A percentile compares a stretch with the other conserved stretches of the same genome.
Conservation (phyloP, 2,797 vertebrate species). For the Nannoperca obscura region DNA sequence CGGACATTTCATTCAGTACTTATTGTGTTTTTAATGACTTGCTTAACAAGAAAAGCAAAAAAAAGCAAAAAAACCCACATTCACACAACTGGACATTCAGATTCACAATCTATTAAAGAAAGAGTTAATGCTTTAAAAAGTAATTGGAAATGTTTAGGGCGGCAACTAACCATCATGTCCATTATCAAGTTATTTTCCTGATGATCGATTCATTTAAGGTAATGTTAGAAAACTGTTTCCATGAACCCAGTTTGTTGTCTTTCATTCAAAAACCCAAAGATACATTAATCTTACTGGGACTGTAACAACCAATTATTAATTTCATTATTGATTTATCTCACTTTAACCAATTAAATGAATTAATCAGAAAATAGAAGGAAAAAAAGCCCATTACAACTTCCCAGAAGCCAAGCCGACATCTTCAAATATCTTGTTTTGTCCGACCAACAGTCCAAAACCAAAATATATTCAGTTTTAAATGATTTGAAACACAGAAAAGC, state of each 20-base stretch:
- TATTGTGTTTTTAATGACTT: not conserved
- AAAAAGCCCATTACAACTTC: not conserved
- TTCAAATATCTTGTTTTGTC: no score
- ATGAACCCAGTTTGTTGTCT: not conserved
- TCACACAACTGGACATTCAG: not conserved
- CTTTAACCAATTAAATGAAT: rapidly evolving
- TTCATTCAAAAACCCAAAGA: not conserved
- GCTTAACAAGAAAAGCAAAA: not conserved
- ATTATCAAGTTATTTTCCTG: not conserved
- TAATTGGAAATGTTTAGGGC: not conserved
- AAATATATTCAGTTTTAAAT: not conserved
- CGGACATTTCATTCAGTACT: not conserved
- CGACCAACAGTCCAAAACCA: not conserved
- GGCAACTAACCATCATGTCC: not conserved
- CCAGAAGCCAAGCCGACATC: no score
- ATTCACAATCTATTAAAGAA: not conserved
- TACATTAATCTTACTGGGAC: no score
- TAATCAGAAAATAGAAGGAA: not conserved
- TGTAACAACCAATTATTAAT: not conserved
- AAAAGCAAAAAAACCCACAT: not conserved
- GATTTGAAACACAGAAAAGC: not conserved
- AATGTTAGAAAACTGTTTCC: not conserved
- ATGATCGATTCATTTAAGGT: not conserved
- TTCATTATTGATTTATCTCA: not conserved
- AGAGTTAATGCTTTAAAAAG: not conserved